A percentile compares a stretch with the other conserved stretches of the same genome.
Evolutionary conservation across 2,888 invertebrate genomes (phyloP).

Genomic region (Sisyra terminalis): DNA sequence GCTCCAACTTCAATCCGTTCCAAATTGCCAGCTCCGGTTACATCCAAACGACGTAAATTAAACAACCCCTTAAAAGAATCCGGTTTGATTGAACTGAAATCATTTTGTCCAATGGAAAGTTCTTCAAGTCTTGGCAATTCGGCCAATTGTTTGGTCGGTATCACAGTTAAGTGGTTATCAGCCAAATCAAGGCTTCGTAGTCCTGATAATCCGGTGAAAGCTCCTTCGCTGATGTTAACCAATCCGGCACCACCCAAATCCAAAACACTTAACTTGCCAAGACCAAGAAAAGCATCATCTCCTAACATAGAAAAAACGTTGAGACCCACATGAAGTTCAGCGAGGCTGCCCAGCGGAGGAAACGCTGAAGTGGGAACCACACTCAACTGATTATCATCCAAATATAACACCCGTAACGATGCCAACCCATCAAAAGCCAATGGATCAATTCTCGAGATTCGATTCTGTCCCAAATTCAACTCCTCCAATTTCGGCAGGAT

Average conservation of each 20-base stretch:
- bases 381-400: slow-evolving; percentile 71
- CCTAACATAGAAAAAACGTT: slow-evolving; percentile 64
- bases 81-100: slow-evolving; percentile 49
- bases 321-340: slow-evolving; percentile 69
- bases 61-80: slow-evolving; percentile 64
- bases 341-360: slow-evolving; percentile 55
- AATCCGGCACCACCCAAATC: slow-evolving; percentile 70
- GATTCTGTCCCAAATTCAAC: slow-evolving; percentile 70
- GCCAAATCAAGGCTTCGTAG: slow-evolving; percentile 59
- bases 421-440: slow-evolving; percentile 59
- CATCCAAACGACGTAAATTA: slow-evolving; percentile 58
- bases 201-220: slow-evolving; percentile 60
- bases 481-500: slow-evolving; percentile 64
- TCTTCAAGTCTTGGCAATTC: slow-evolving; percentile 60
- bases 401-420: slow-evolving; percentile 60
- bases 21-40: slow-evolving; percentile 60
- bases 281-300: slow-evolving; percentile 61
- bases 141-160: slow-evolving; percentile 61
- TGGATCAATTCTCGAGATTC: slow-evolving; percentile 63
- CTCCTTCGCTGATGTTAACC: slow-evolving; percentile 57
- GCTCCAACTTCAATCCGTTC: slow-evolving; percentile 59
- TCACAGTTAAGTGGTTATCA: slow-evolving; percentile 57
- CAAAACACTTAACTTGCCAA: slow-evolving; percentile 55
- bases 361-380: slow-evolving; percentile 60
- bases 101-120: slow-evolving; percentile 67